Evolutionary conservation across 1,140 invertebrate species (phyloP).

Genomic region (Pemphigus obesinymphae): DNA sequence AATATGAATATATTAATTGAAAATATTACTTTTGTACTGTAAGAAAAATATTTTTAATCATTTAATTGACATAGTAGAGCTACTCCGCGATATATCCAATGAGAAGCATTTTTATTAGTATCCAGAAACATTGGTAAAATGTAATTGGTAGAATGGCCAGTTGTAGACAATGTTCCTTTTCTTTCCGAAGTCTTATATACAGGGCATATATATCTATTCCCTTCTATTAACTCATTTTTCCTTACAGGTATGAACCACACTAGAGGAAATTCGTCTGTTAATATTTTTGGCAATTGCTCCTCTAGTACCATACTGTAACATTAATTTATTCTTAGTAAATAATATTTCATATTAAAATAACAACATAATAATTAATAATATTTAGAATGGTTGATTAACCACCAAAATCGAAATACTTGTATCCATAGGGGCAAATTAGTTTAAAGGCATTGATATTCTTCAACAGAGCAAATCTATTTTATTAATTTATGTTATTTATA

Average conservation of each 20-base stretch:
- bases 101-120: slow-evolving; percentile 62
- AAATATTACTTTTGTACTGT: neutral
- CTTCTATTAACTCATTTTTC: slow-evolving; percentile 46
- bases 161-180: slow-evolving; percentile 75
- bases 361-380: too few species aligned
- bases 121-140: slow-evolving; percentile 73
- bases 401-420: too few species aligned
- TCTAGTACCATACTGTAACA: slow-evolving; percentile 54
- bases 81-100: slow-evolving; percentile 85
- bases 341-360: too few species aligned
- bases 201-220: slow-evolving; percentile 70
- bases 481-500: too few species aligned
- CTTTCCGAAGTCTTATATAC: slow-evolving; percentile 84
- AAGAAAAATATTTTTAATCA: slow-evolving; percentile 54
- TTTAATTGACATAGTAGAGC: slow-evolving; percentile 78
- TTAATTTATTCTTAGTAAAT: too few species aligned
- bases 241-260: slow-evolving; percentile 60
- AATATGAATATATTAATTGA: too few species aligned
- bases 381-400: too few species aligned
- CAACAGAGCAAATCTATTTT: too few species aligned
- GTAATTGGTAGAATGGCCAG: slow-evolving; percentile 89
- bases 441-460: too few species aligned
- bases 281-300: slow-evolving; percentile 76
- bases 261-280: slow-evolving; percentile 73
- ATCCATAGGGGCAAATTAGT: too few species aligned